Base-by-base conservation (phyloP, 1,140 invertebrate genomes). In the Diorhabda elongata region DNA sequence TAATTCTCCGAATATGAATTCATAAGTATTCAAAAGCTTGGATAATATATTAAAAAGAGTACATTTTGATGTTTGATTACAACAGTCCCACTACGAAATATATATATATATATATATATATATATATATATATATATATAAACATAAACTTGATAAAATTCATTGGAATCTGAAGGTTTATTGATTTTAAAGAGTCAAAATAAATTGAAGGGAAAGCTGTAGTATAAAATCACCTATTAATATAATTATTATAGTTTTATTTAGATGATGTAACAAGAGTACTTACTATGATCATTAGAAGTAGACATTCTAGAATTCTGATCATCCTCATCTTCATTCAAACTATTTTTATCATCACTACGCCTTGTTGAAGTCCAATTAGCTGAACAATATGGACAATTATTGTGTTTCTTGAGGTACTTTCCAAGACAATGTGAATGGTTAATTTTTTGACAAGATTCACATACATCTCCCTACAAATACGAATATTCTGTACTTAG, bases 371-470 rank as follows among this genome's bases (percentile, higher is more conserved):
- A 70, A 6, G 43, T 66, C 75, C 75, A 77, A 4, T 11, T n/a
- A 3, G 68, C 68, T 42, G 66, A 71, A 58, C 75, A 77, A 64
- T 58, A 66, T 42, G 75, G 75, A 61, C 75, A 77, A 7, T 58
- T 71, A 11, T 62, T 52, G 56, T 75, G 69, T 9, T 70, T 75
- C 52, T 62, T 45, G 41, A 77, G 66, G 67, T 75, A 77, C 42
- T 71, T 71, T 7, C 68, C n/a, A 6, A 77, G 67, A 66, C 75
- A 77, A 64, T 73, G 69, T 5, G 61, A 44, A 67, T 77, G 75
- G 44, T 71, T 67, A 4, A 67, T 58, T 58, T 67, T 71, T 41
- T 69, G 8, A 64, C 75, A 77, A n/a, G 42, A 64, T 7, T 62
- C 43, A 56, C 75, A 77, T 6, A 11, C 69, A 45, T 69, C 67